Evolutionary conservation across 2,113 vertebrate genomes (phyloP).

Genomic region (Ascaphus truei): DNA sequence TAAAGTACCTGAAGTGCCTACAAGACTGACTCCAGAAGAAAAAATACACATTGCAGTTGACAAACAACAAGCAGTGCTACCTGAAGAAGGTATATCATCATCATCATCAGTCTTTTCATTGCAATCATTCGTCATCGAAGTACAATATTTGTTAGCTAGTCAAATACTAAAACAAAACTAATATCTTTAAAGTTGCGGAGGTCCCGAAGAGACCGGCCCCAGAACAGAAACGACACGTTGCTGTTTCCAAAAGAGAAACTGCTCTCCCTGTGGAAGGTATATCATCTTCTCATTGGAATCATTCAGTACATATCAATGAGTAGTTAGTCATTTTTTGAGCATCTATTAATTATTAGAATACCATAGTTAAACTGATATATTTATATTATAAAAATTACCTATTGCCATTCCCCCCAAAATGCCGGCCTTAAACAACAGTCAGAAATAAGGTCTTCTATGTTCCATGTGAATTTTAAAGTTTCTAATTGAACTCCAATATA

Average conservation of each 20-base stretch:
- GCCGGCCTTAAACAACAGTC: not conserved
- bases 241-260: conserved; percentile 51
- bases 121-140: not conserved
- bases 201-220: conserved; percentile 17
- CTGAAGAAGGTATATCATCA: conserved; percentile 7
- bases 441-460: not conserved
- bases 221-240: conserved; percentile 51
- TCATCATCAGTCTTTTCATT: not conserved
- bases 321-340: conserved; percentile 1
- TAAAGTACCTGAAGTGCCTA: conserved; percentile 33
- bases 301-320: not conserved
- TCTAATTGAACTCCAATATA: conserved; percentile 31
- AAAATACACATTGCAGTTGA: not conserved
- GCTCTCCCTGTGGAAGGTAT: not conserved
- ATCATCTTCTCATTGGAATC: not conserved
- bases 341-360: conserved; percentile 4
- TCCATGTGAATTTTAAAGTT: too few relatives aligned
- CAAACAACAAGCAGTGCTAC: conserved; percentile 19
- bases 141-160: not conserved
- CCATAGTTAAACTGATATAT: conserved; percentile 51
- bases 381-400: conserved; percentile 58
- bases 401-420: conserved; percentile 49
- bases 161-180: not conserved
- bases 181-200: not conserved
- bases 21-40: not conserved